Percentiles rank a stretch among this genome's conserved stretches.
phyloP scores from a whole-genome alignment of 2,113 vertebrate genomes.

The Trinectes maculatus region DNA sequence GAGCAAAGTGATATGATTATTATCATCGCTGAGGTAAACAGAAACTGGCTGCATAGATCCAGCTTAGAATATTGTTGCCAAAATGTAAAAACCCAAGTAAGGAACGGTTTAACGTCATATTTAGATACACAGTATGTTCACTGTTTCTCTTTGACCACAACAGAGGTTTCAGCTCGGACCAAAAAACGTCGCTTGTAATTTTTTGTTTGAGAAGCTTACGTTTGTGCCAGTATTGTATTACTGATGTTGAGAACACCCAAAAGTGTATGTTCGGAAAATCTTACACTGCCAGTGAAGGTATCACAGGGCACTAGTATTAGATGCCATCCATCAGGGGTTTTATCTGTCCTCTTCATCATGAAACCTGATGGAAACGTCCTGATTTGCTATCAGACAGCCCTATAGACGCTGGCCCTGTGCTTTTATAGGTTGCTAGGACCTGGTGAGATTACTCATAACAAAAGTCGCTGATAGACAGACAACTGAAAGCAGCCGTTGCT shows the following conservation, averaged over 20 bases:
- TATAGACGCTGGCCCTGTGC: slow-evolving; percentile 60
- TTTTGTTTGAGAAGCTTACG: slow-evolving; percentile 56
- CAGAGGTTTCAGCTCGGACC: slow-evolving; percentile 75
- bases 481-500: slow-evolving; percentile 83
- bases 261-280: slow-evolving; percentile 39
- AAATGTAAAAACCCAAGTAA: slow-evolving; percentile 67
- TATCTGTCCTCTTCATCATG: slow-evolving; percentile 34
- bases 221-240: slow-evolving; percentile 80
- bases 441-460: slow-evolving; percentile 72
- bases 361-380: slow-evolving; percentile 56
- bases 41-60: slow-evolving; percentile 56
- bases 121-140: slow-evolving; percentile 54
- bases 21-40: slow-evolving; percentile 35
- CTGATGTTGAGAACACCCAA: slow-evolving; percentile 46
- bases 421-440: slow-evolving; percentile 47
- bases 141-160: slow-evolving; percentile 60
- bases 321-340: slow-evolving; percentile 30
- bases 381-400: slow-evolving; percentile 70
- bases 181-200: slow-evolving; percentile 64
- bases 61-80: slow-evolving; percentile 71
- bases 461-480: slow-evolving; percentile 67
- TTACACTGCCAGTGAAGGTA: slow-evolving; percentile 59
- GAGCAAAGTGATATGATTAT: slow-evolving; percentile 39
- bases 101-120: slow-evolving; percentile 64
- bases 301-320: slow-evolving; percentile 54